These are phyloP conservation scores for Eilema sororculum DNA, from an alignment of 2,888 invertebrate species.

Conservation along the genomic window DNA sequence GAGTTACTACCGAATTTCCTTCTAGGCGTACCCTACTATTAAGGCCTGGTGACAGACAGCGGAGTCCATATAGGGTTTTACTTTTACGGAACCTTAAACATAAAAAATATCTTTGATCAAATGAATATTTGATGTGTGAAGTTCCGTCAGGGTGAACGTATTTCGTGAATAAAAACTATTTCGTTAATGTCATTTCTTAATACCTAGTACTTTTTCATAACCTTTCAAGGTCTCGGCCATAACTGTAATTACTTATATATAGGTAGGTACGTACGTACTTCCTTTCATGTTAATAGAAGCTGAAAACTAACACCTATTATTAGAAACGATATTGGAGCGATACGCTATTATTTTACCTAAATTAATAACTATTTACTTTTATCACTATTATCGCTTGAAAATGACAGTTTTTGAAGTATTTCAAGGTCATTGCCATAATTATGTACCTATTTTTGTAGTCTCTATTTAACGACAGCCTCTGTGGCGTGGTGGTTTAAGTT, in stretches of 20 bases:
- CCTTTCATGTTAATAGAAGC: neutral
- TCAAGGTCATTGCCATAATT: neutral
- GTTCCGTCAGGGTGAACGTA: neutral
- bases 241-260: neutral
- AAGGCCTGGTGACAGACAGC: too few relatives aligned
- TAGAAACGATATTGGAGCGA: neutral
- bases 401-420: neutral
- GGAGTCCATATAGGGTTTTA: too few relatives aligned
- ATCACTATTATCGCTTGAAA: neutral
- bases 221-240: conserved; percentile 4
- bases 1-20: too few relatives aligned
- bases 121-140: conserved; percentile 5
- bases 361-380: neutral
- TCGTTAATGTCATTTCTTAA: conserved; percentile 13
- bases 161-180: conserved; percentile 9
- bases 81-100: too few relatives aligned
- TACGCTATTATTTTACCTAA: neutral
- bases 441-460: neutral
- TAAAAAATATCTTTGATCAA: neutral
- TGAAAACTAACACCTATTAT: neutral
- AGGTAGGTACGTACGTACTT: neutral
- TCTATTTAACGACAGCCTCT: too few relatives aligned
- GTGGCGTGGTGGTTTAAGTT: too few relatives aligned
- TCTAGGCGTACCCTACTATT: too few relatives aligned
- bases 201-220: conserved; percentile 4